Conservation (phyloP, 2,888 invertebrate genomes). For the Sesia bembeciformis region DNA sequence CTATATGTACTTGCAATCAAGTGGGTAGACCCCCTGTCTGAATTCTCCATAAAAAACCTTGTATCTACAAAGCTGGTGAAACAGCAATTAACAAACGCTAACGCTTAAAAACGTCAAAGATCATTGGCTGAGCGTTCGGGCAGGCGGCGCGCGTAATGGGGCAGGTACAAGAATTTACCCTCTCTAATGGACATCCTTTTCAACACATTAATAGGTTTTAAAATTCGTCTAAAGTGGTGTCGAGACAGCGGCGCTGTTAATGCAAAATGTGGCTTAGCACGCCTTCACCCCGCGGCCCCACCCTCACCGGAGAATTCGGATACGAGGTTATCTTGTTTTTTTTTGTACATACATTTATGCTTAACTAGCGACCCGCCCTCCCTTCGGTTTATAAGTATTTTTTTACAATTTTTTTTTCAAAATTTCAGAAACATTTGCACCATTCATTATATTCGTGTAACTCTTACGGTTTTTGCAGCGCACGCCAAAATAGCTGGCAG, state of each 20-base stretch:
- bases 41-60: no score
- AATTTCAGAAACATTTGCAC: no score
- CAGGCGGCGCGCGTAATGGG: conserved; percentile 25
- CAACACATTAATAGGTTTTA: conserved; percentile 51
- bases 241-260: conserved; percentile 13
- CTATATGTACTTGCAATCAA: no score
- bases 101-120: conserved; percentile 3
- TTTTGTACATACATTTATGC: not conserved
- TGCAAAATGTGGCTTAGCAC: conserved; percentile 14
- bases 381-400: no score
- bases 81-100: no score
- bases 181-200: conserved; percentile 53
- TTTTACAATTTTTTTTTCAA: no score
- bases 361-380: not conserved
- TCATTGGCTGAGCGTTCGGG: conserved; percentile 1
- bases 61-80: no score
- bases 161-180: conserved; percentile 41
- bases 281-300: conserved; percentile 1
- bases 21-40: no score
- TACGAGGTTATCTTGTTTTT: not conserved
- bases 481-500: no score
- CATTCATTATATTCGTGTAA: no score
- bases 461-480: no score
- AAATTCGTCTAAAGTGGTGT: conserved; percentile 30
- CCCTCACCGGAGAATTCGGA: conserved; percentile 4